Evolutionary conservation across 2,797 vertebrate genomes (phyloP).

Genomic region (Parauchenoglanis punctatus): DNA sequence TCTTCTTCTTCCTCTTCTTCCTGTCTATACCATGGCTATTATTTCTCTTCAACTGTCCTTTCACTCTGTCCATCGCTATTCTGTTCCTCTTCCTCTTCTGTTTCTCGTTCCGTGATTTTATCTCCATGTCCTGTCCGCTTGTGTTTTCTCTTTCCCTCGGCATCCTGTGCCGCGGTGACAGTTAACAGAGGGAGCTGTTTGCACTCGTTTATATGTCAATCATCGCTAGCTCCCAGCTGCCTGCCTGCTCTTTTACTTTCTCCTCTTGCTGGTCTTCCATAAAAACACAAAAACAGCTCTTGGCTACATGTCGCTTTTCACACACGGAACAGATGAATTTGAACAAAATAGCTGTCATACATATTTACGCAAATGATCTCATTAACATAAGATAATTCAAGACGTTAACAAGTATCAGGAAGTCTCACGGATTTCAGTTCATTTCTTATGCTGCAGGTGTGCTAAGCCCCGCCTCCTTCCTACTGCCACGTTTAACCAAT

Average conservation of each 20-base stretch:
- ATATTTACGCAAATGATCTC: neutral
- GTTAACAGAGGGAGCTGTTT: constrained; percentile 78
- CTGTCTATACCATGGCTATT: neutral
- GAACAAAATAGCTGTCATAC: neutral
- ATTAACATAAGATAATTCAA: neutral
- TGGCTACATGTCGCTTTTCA: neutral
- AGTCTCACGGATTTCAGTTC: neutral
- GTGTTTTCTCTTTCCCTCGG: constrained; percentile 60
- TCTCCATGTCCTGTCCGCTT: constrained; percentile 56
- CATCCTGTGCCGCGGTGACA: constrained; percentile 70
- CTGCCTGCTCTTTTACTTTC: constrained; percentile 44
- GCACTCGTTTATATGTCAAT: constrained; percentile 78
- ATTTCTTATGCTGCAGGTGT: neutral
- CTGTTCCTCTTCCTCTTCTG: neutral
- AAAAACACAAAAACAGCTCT: neutral
- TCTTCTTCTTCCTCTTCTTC: neutral
- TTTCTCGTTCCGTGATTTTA: constrained; percentile 8
- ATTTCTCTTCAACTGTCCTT: neutral
- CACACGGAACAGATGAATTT: neutral
- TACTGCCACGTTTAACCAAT: neutral
- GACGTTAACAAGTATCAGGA: neutral
- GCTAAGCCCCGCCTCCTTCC: neutral
- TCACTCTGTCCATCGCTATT: neutral
- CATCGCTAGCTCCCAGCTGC: constrained; percentile 63
- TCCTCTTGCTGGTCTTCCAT: constrained; percentile 21